phyloP scores from a whole-genome alignment of 2,888 invertebrate species.

The Acanthosepion pharaonis region DNA sequence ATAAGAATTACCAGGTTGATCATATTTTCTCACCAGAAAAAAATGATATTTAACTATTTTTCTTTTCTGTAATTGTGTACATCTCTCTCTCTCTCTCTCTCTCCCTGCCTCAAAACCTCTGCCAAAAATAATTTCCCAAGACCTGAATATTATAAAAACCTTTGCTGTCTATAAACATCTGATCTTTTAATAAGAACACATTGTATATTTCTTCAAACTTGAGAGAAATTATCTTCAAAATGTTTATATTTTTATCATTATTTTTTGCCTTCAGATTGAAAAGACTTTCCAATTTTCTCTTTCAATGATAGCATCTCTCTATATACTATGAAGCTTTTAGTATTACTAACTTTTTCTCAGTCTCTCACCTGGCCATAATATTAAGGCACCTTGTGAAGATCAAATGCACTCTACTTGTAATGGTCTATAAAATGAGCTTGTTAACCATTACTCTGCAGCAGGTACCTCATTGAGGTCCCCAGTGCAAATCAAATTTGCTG shows the following conservation, averaged over 20 bases:
- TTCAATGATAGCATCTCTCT: not conserved
- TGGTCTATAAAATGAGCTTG: not conserved
- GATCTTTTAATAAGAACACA: not conserved
- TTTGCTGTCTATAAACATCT: not conserved
- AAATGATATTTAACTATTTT: not conserved
- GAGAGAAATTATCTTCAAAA: not conserved
- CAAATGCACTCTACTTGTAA: not conserved
- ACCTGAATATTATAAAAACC: not conserved
- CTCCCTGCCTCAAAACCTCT: not conserved
- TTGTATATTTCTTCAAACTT: not conserved
- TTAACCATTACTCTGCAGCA: not conserved
- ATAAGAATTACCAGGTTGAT: not conserved
- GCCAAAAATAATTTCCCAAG: slow-evolving; percentile 6
- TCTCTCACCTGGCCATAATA: not conserved
- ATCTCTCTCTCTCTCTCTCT: not conserved
- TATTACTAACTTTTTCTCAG: not conserved
- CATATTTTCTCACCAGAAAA: not conserved
- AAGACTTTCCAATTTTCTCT: not conserved
- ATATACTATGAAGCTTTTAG: not conserved
- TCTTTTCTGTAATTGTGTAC: not conserved
- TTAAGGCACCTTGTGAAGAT: not conserved
- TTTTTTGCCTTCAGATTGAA: not conserved
- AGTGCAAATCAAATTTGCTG: not conserved
- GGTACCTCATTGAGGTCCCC: not conserved
- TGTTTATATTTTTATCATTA: slow-evolving; percentile 6